phyloP scores from a whole-genome alignment of 2,888 invertebrate genomes.

The Micropterix aruncella region DNA sequence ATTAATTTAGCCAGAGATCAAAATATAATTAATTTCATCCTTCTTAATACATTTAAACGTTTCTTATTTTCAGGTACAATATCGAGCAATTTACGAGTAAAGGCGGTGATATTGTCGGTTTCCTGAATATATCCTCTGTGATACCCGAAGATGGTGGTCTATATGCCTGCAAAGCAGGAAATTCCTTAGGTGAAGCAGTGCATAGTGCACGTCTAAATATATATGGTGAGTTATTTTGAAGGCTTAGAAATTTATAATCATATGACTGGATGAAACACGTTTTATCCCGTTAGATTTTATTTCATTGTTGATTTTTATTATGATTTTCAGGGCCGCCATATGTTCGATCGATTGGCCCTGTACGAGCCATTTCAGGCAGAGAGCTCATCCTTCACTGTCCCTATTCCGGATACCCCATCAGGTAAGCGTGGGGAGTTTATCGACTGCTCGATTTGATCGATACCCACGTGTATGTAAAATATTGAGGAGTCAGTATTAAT shows the following conservation, averaged over 20 bases:
- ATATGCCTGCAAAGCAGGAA: conserved; percentile 69
- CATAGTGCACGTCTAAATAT: conserved; percentile 69
- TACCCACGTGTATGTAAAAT: no score
- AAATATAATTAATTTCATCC: conserved; percentile 2
- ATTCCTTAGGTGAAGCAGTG: conserved; percentile 58
- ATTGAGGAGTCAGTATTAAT: no score
- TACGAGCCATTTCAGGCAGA: conserved; percentile 67
- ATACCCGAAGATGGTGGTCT: conserved; percentile 74
- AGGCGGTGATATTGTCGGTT: conserved; percentile 70
- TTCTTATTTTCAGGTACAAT: conserved; percentile 38
- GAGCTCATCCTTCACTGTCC: conserved; percentile 67
- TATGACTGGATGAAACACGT: background rate
- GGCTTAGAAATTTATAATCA: conserved; percentile 1
- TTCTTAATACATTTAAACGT: conserved; percentile 1
- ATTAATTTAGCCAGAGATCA: no score
- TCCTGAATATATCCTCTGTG: conserved; percentile 69
- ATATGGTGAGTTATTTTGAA: conserved; percentile 46
- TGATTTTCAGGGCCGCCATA: conserved; percentile 53
- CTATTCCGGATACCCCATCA: conserved; percentile 74
- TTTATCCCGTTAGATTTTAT: background rate
- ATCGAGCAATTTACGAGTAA: conserved; percentile 75
- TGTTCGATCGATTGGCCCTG: conserved; percentile 58
- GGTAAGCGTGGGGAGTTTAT: no score
- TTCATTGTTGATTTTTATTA: conserved; percentile 6
- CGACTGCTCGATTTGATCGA: no score